Base-by-base conservation (phyloP, 2,888 invertebrate species). In the Oxycera nigricornis region DNA sequence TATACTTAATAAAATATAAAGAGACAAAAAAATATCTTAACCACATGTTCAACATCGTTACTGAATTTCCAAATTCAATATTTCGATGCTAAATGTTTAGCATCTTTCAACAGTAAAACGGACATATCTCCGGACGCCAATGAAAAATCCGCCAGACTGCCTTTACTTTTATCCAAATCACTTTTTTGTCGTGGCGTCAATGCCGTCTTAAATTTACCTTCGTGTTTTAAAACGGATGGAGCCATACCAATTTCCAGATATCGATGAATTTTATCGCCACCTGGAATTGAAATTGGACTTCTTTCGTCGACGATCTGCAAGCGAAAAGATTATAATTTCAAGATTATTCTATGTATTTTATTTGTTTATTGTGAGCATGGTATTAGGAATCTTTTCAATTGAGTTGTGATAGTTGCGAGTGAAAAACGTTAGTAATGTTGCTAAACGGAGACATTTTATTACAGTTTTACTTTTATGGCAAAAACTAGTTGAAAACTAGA, bases 71-170 rank as follows among this genome's bases (percentile, higher is more conserved):
- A 46, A 46, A 46, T 46, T 46, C 46, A 46, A 46, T 46, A 46
- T 46, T 55, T 55, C 6, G 65, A 35, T 31, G 52, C 55, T 31
- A 72, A 59, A 57, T 59, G 22, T 26, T 65, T 73, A 82, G 81
- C 87, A 84, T 85, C 84, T 77, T 81, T 84, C 28, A 85, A 81
- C 1, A 86, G 83, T 55, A 85, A 84, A 52, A 86, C 74, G 0
- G 86, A 86, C 20, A 86, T 80, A 78, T 86, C 86, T 0, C 85
- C 85, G 1, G 85, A 83, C 61, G 82, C 81, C 17, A 86, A 67
- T 3, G 84, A 83, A 11, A 86, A 78, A 81, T 86, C 82, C 1
- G 84, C 85, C 57, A 86, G 80, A 76, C 85, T 86, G 6, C 78
- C 80, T 62, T 82, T 78, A 20, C 75, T 77, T 22, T 78, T 77